Evolutionary conservation across 2,888 invertebrate genomes (phyloP), one percentile per base, ranked within the genome.

Genomic region (Hedya salicella): DNA sequence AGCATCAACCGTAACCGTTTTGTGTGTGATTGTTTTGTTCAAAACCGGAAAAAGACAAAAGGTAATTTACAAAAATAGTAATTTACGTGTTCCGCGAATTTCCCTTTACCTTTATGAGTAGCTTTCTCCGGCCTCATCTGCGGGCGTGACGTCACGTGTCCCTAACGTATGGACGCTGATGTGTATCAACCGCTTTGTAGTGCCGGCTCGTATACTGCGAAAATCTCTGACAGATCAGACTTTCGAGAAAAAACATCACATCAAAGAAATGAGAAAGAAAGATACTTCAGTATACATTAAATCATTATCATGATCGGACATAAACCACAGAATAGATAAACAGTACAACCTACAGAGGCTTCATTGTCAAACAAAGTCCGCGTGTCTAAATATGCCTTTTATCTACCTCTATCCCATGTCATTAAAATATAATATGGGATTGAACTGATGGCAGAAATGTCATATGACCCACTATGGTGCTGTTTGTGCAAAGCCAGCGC

Each of bases 51-150:
- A 62, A 54, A 54, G 39, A 52, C 64, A 46, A 64, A 57, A 52
- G 36, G 59, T 44, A 59, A 59, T 59, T 64, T 64, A 64, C 64
- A 46, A 65, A 64, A 65, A 64, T 64, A 59, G 44, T 39, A 21
- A 65, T 60, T 60, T 53, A 39, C 44, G 46, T 65, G 52, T 52
- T 65, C 65, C 65, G 65, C 54, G 53, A 54, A 66, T 66, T 66
- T 66, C 61, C 66, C 61, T 66, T 53, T 65, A 52, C 65, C 60
- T 60, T 60, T 53, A 25, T 44, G 39, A 39, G 52, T 60, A 14
- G 40, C 66, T 66, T 66, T 66, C 66, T 39, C 66, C 48, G 40
- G 25, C 4, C 5, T 39, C 60, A 54, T 66, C 66, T 42, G 60
- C 39, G 48, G 52, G 42, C 54, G 61, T 54, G 54, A 54, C 54